Evolutionary conservation across 2,888 invertebrate genomes (phyloP).

Genomic region (Chromoteleia sp.): DNA sequence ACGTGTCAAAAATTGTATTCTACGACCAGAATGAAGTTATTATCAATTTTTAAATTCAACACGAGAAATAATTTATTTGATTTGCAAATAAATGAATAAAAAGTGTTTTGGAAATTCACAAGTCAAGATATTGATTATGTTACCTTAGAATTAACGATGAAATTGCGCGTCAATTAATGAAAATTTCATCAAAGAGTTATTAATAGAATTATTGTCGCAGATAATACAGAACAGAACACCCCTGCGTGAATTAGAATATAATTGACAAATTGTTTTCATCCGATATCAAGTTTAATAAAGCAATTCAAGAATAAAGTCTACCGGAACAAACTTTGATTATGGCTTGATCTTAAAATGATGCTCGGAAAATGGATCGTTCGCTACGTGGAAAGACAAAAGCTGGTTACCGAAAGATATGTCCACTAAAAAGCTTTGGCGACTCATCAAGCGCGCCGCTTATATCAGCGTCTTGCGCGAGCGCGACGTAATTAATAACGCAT

Average conservation of each 20-base stretch:
- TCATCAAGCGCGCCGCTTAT: constrained; percentile 72
- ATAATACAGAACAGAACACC: too few relatives aligned
- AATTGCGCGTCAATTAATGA: too few relatives aligned
- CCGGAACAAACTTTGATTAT: constrained; percentile 2
- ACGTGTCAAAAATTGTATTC: neutral
- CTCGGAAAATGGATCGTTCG: constrained; percentile 41
- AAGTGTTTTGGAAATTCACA: too few relatives aligned
- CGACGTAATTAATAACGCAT: constrained; percentile 81
- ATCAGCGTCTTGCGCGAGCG: constrained; percentile 74
- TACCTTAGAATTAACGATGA: too few relatives aligned
- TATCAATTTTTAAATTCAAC: too few relatives aligned
- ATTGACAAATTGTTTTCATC: neutral
- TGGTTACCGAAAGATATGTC: constrained; percentile 52
- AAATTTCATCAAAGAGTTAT: too few relatives aligned
- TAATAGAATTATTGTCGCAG: too few relatives aligned
- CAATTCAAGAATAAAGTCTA: neutral
- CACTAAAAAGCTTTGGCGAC: constrained; percentile 64
- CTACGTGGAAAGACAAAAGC: constrained; percentile 41
- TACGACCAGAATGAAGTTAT: too few relatives aligned
- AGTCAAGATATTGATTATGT: too few relatives aligned
- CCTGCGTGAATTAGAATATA: neutral
- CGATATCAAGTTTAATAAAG: constrained; percentile 3
- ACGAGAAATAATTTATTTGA: neutral
- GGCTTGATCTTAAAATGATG: constrained; percentile 13
- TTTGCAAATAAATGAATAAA: too few relatives aligned